phyloP scores from a whole-genome alignment of 2,113 vertebrate genomes.

The Rynchops niger region DNA sequence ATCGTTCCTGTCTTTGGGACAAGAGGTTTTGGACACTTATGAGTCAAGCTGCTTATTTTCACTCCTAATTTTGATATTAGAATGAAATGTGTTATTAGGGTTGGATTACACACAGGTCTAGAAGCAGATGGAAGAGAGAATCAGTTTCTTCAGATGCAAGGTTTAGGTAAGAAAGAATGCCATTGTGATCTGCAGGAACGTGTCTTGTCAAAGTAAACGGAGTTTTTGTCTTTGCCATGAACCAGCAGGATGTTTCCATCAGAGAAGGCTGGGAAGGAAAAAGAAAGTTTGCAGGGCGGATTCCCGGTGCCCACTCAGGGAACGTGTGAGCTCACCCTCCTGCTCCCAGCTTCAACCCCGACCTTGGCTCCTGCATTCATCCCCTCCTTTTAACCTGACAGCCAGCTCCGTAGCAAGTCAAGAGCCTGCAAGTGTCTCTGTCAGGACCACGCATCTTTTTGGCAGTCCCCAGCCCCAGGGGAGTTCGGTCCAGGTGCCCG shows the following conservation, averaged over 20 bases:
- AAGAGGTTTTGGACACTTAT: not conserved
- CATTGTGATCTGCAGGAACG: not conserved
- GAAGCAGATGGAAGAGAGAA: not conserved
- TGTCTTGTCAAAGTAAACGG: not conserved
- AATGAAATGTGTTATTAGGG: not conserved
- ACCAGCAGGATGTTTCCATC: not conserved
- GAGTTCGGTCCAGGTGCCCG: not conserved
- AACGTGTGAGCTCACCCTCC: not conserved
- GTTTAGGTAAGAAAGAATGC: not conserved
- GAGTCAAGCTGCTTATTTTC: not conserved
- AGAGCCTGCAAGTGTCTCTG: not conserved
- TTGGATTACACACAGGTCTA: not conserved
- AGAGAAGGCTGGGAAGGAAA: not conserved
- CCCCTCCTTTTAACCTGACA: not conserved
- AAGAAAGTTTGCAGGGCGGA: not conserved
- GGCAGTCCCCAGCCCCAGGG: not conserved
- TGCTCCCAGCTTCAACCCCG: not conserved
- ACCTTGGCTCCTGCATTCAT: not conserved
- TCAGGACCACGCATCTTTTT: fast-evolving
- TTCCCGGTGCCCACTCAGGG: not conserved
- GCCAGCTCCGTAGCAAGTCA: not conserved
- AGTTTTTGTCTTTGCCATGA: not conserved
- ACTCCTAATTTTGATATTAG: not conserved
- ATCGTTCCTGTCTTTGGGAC: not conserved
- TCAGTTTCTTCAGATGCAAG: not conserved